These are phyloP conservation scores for Lepidurus apus DNA, from an alignment of 1,140 invertebrate species.

Conservation along the genomic window DNA sequence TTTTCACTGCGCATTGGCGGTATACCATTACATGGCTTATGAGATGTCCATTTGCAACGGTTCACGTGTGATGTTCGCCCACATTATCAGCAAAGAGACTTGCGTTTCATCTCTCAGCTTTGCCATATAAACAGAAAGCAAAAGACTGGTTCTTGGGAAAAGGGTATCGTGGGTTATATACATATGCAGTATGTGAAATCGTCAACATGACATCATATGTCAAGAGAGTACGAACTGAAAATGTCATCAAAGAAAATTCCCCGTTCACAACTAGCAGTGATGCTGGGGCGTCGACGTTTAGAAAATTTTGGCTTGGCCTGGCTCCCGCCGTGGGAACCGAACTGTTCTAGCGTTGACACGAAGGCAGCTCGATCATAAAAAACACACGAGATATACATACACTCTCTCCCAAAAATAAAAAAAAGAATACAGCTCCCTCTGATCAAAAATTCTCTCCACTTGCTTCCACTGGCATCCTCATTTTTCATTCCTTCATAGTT, in stretches of 20 bases:
- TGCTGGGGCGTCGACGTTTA: not conserved
- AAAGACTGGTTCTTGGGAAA: not conserved
- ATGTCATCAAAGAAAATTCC: not conserved
- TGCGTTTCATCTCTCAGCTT: no score
- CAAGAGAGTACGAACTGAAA: not conserved
- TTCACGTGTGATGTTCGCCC: no score
- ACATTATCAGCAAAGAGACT: no score
- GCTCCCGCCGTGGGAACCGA: not conserved
- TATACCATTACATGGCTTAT: no score
- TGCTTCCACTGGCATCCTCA: not conserved
- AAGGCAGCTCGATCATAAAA: not conserved
- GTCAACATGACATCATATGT: conserved; percentile 7
- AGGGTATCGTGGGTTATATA: not conserved
- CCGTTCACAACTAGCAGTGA: not conserved
- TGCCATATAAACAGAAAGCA: no score
- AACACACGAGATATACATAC: not conserved
- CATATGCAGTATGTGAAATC: not conserved
- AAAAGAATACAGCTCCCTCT: not conserved
- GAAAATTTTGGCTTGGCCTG: not conserved
- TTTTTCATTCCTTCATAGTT: not conserved
- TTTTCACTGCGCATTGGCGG: no score
- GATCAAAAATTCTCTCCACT: not conserved
- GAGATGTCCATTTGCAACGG: no score
- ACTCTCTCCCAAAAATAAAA: not conserved
- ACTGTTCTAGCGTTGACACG: conserved; percentile 7